Percentiles rank a stretch among this genome's conserved stretches.
phyloP scores from a whole-genome alignment of 2,797 vertebrate genomes.

The Chaetodon trifasciatus region DNA sequence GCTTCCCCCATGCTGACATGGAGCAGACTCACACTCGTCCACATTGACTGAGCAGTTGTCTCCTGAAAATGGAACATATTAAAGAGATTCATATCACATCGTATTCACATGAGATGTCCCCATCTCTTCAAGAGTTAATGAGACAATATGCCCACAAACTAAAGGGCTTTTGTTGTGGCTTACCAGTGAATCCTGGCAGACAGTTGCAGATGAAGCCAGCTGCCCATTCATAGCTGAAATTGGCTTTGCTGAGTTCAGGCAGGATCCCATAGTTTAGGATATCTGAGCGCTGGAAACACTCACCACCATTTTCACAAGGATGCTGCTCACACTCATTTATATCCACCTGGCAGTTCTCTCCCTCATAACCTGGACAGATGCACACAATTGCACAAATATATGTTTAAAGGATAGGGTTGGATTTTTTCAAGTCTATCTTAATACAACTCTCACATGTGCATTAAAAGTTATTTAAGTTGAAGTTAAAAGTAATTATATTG shows the following conservation, averaged over 20 bases:
- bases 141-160: neutral
- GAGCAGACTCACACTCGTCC: conserved; percentile 90
- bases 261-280: conserved; percentile 79
- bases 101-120: neutral
- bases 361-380: conserved; percentile 87
- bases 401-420: neutral
- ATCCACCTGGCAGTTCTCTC: conserved; percentile 90
- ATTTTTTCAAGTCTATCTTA: neutral
- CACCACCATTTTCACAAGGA: conserved; percentile 88
- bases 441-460: neutral
- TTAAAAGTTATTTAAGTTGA: neutral
- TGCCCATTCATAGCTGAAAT: conserved; percentile 88
- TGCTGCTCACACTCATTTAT: conserved; percentile 87
- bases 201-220: conserved; percentile 92
- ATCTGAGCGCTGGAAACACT: conserved; percentile 90
- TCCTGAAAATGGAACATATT: conserved; percentile 81
- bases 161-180: conserved; percentile 40
- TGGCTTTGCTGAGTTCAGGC: conserved; percentile 75
- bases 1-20: conserved; percentile 88
- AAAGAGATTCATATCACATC: neutral
- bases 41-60: conserved; percentile 89
- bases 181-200: conserved; percentile 90
- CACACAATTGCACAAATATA: neutral
- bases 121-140: neutral
- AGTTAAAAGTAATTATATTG: no score